Percentiles rank a stretch among this genome's conserved stretches.
phyloP scores from a whole-genome alignment of 2,888 invertebrate species.

The Eretmocerus hayati region DNA sequence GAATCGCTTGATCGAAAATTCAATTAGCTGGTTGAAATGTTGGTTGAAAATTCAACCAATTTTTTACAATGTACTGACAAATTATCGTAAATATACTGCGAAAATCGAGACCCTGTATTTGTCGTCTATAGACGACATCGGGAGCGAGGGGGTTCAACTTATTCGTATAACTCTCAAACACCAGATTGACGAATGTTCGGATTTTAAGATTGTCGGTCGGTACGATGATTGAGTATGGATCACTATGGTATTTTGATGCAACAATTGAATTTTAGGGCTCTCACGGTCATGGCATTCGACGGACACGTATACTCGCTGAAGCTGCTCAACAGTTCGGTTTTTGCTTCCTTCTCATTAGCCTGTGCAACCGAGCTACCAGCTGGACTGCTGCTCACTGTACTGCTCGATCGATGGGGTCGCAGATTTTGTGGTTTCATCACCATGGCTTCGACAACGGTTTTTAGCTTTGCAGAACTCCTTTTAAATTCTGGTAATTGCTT shows the following conservation, averaged over 20 bases:
- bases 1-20: no score
- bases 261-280: conserved; percentile 54
- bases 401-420: conserved; percentile 73
- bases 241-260: no score
- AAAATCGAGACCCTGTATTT: no score
- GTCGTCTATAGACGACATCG: no score
- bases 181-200: no score
- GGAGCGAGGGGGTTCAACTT: no score
- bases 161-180: no score
- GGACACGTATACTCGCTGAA: conserved; percentile 83
- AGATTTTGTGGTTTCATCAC: conserved; percentile 77
- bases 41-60: no score
- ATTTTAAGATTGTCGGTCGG: background rate
- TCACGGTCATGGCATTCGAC: conserved; percentile 76
- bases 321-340: conserved; percentile 71
- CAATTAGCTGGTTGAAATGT: no score
- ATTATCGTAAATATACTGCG: no score
- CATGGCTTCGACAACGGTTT: conserved; percentile 68
- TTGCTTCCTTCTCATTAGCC: conserved; percentile 76
- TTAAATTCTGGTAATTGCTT: conserved; percentile 33
- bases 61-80: no score
- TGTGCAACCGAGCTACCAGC: conserved; percentile 79
- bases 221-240: no score
- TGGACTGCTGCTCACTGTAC: conserved; percentile 67
- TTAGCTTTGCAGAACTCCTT: conserved; percentile 54